Percentiles rank a stretch among this genome's conserved stretches.
These are phyloP conservation scores for Epirrita christyi DNA, from an alignment of 2,888 invertebrate species.

Conservation along the genomic window DNA sequence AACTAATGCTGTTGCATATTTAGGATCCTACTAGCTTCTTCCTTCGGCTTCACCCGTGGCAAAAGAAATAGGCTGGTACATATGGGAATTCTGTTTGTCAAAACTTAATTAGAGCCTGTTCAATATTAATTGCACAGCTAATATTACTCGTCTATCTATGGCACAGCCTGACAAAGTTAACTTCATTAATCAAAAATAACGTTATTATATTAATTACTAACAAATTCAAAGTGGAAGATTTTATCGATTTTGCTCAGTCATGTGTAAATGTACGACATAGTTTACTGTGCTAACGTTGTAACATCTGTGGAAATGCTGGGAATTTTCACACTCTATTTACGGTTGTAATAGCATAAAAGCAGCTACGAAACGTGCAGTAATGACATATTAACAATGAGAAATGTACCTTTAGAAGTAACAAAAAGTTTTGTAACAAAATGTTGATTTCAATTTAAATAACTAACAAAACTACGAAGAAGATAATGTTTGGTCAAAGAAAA, in stretches of 20 bases:
- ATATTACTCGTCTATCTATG: no score
- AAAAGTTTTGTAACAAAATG: neutral
- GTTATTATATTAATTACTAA: no score
- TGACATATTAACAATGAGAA: constrained; percentile 7
- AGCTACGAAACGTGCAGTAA: constrained; percentile 25
- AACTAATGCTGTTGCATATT: constrained; percentile 4
- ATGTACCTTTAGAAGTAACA: neutral
- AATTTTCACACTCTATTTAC: constrained; percentile 68
- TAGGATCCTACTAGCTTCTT: neutral
- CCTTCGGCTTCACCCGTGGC: neutral
- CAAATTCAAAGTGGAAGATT: constrained; percentile 12
- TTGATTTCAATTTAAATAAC: no score
- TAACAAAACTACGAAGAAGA: no score
- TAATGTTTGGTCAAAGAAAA: no score
- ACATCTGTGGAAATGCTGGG: constrained; percentile 50
- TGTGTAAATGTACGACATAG: constrained; percentile 39
- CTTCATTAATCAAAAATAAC: no score
- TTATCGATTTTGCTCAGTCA: constrained; percentile 39
- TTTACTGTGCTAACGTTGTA: constrained; percentile 41
- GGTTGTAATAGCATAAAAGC: constrained; percentile 47
- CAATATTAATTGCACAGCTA: no score
- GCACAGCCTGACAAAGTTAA: no score
- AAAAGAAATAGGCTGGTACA: neutral
- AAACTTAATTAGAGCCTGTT: no score
- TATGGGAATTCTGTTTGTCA: no score